Evolutionary conservation across 2,797 vertebrate genomes (phyloP), one percentile per base, ranked within the genome.

Genomic region (Urosaurus nigricauda): DNA sequence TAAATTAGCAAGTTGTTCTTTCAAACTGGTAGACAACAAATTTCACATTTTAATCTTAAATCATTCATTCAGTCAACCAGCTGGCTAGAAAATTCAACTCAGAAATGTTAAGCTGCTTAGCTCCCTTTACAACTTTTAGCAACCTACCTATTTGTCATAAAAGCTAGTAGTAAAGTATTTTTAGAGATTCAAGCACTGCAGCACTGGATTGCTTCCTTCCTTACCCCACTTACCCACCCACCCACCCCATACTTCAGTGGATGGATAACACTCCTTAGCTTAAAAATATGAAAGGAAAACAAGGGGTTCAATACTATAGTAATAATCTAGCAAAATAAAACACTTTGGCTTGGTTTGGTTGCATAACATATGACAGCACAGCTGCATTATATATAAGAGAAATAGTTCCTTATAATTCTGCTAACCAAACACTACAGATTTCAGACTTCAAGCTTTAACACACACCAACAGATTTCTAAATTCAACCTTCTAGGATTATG

Each of bases 51-150:
- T 12, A 53, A 37, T 5, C 51, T 56, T 70, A 29, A 74, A 47
- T 74, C 70, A 58, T 82, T 68, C 51, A 24, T 82, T 83, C 24
- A 8, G 8, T 71, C 60, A 75, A 63, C 60, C 40, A 47, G 73
- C 77, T 78, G 53, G 83, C 73, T 77, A n/a, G 29, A 74, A 87
- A 87, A 80, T 81, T 60, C 77, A 84, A 81, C 75, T 80, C 71
- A 58, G 58, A 78, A 47, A 9, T 47, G 74, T 37, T 79, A 88
- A 86, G 37, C 79, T 14, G 24, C 74, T 88, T 73, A 68, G 11
- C 43, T 70, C 77, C 35, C 35, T 43, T 83, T 79, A 77, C 56
- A 78, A 82, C 40, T 85, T 58, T 78, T 83, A 83, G 79, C 7
- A 35, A 81, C 17, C 58, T 85, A 68, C 84, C 53, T 73, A 71